Evolutionary conservation across 1,140 invertebrate species (phyloP).

Genomic region (Drosophila pallidifrons): DNA sequence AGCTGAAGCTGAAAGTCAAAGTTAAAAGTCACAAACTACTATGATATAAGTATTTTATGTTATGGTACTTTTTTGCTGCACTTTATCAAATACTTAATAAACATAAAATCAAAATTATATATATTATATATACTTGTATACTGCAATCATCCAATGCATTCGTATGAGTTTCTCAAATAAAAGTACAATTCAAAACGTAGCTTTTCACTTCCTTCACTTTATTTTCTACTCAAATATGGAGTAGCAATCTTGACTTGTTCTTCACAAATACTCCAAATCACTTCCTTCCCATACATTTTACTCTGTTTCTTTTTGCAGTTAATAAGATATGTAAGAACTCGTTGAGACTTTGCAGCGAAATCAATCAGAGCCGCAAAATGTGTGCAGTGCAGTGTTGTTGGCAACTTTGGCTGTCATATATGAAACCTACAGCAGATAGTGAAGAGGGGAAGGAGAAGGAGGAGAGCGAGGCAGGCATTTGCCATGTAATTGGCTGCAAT

Average conservation of each 20-base stretch:
- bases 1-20: too few relatives aligned
- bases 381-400: constrained; percentile 67
- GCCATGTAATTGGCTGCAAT: constrained; percentile 81
- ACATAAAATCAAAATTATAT: too few relatives aligned
- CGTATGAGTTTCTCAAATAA: too few relatives aligned
- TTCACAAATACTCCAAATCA: background rate
- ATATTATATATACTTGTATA: too few relatives aligned
- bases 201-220: background rate
- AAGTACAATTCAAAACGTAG: too few relatives aligned
- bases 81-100: too few relatives aligned
- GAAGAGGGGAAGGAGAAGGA: background rate
- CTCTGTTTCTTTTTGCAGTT: background rate
- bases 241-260: background rate
- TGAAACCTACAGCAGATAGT: background rate
- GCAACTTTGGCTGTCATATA: constrained; percentile 8
- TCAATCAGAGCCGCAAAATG: constrained; percentile 22
- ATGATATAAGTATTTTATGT: too few relatives aligned
- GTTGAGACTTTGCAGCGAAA: constrained; percentile 10
- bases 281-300: background rate
- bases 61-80: too few relatives aligned
- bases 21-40: too few relatives aligned
- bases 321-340: constrained; percentile 7
- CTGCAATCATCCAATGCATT: too few relatives aligned
- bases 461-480: constrained; percentile 59
- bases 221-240: background rate